Conservation (phyloP, 2,797 vertebrate species). For the Mareca penelope region DNA sequence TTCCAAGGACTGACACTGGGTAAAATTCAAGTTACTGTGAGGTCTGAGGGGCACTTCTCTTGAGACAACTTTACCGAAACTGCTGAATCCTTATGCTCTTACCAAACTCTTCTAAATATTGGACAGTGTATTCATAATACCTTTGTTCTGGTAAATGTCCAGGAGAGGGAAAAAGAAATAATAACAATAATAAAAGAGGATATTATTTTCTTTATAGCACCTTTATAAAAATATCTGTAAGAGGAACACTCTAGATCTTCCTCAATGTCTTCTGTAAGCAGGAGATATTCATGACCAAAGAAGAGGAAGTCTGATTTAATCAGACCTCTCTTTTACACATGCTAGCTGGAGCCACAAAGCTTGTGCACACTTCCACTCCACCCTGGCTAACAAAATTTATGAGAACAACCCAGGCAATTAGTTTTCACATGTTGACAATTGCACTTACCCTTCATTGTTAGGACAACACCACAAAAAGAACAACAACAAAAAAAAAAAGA, state of each 20-base stretch:
- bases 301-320: slow-evolving; percentile 45
- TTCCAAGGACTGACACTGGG: neutral
- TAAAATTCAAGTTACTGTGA: neutral
- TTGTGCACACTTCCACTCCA: slow-evolving; percentile 12
- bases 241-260: neutral
- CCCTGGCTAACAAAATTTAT: slow-evolving; percentile 5
- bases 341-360: slow-evolving; percentile 1
- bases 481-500: neutral
- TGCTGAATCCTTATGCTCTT: neutral
- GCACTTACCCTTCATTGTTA: neutral
- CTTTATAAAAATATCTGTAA: neutral
- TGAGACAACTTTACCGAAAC: neutral
- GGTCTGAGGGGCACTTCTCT: neutral
- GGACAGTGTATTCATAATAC: neutral
- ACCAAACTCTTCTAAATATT: neutral
- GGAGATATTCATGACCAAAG: neutral
- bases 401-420: slow-evolving; percentile 5
- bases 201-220: neutral
- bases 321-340: neutral
- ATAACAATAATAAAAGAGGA: neutral
- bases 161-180: neutral
- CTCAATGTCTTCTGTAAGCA: neutral
- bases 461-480: neutral
- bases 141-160: neutral
- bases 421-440: slow-evolving; percentile 3